These are phyloP conservation scores for Tetranychus truncatus DNA, from an alignment of 2,888 invertebrate genomes.

Conservation along the genomic window DNA sequence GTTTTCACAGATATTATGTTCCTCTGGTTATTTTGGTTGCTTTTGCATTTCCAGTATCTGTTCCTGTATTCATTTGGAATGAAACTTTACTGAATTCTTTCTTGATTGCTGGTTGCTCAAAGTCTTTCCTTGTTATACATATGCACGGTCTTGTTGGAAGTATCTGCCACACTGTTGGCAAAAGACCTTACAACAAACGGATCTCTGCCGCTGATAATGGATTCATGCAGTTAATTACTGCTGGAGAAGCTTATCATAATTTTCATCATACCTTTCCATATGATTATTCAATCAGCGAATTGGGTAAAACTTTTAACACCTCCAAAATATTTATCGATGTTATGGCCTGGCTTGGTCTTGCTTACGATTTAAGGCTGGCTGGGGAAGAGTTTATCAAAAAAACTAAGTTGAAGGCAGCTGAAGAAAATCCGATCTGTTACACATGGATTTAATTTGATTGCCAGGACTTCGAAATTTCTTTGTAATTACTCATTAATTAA, in stretches of 20 bases:
- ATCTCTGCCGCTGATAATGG: constrained; percentile 7
- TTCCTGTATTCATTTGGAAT: constrained; percentile 16
- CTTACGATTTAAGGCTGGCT: not conserved
- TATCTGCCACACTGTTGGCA: not conserved
- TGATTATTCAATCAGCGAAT: constrained; percentile 6
- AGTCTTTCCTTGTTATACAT: not conserved
- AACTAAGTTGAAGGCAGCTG: not conserved
- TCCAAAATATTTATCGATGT: constrained; percentile 4
- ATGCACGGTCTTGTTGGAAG: constrained; percentile 7
- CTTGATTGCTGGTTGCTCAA: not conserved
- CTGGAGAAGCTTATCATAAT: constrained; percentile 9
- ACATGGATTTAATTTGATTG: not conserved
- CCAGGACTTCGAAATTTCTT: not conserved
- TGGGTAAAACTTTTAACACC: not conserved
- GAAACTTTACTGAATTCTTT: constrained; percentile 12
- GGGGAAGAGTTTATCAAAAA: constrained; percentile 9
- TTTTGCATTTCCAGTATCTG: constrained; percentile 13
- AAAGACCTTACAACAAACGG: constrained; percentile 1
- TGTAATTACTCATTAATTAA: not conserved
- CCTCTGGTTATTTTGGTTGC: constrained; percentile 16
- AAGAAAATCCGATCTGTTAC: not conserved
- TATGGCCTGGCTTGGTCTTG: not conserved
- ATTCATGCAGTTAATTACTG: not conserved
- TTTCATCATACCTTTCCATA: constrained; percentile 6
- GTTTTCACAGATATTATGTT: constrained; percentile 11